These are phyloP conservation scores for Pristionchus mayeri DNA, from an alignment of 2,888 invertebrate genomes.

Conservation along the genomic window DNA sequence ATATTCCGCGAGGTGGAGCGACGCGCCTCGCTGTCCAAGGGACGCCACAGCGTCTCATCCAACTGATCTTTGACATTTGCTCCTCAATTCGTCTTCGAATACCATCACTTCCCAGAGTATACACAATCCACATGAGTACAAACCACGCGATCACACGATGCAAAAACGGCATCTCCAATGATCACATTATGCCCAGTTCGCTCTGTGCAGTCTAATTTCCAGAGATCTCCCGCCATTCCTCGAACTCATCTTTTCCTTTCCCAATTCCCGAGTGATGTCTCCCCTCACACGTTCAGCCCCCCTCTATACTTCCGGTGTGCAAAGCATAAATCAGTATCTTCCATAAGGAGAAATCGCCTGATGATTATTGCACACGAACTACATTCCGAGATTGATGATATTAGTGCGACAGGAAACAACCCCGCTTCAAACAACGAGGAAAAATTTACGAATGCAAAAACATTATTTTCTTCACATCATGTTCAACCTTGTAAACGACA, in stretches of 20 bases:
- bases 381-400: no score
- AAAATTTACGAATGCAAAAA: no score
- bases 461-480: no score
- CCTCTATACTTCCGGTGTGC: conserved; percentile 17
- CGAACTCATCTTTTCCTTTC: neutral
- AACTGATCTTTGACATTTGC: neutral
- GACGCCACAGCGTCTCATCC: neutral
- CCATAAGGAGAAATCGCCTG: no score
- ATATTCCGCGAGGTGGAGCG: conserved; percentile 47
- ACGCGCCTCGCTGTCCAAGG: conserved; percentile 34
- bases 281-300: neutral
- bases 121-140: neutral
- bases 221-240: neutral
- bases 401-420: no score
- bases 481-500: no score
- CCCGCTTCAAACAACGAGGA: no score
- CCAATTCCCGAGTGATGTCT: neutral
- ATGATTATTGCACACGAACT: no score
- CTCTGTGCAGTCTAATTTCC: neutral
- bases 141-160: neutral
- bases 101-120: neutral
- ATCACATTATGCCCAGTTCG: neutral
- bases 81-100: neutral
- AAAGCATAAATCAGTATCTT: neutral
- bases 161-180: neutral